Conservation (phyloP, 2,113 vertebrate species). For the Verasper variegatus region DNA sequence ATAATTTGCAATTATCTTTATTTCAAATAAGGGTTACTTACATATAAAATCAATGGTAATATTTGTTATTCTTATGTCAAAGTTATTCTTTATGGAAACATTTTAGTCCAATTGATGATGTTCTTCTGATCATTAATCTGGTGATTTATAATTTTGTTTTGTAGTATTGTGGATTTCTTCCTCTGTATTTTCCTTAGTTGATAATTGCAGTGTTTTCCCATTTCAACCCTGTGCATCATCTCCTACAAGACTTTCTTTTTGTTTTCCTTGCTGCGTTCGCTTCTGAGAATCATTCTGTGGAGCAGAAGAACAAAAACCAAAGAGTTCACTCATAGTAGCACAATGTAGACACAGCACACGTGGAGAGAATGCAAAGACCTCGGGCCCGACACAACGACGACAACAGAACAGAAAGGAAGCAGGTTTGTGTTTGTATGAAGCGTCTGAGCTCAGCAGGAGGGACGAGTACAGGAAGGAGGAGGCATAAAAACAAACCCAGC, state of each 20-base stretch:
- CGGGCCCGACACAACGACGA: not conserved
- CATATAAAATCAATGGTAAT: no score
- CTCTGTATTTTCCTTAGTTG: not conserved
- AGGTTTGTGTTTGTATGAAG: slow-evolving; percentile 26
- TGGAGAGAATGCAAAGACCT: slow-evolving; percentile 73
- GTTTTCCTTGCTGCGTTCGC: slow-evolving; percentile 45
- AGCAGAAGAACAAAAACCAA: slow-evolving; percentile 39
- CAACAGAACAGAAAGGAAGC: not conserved
- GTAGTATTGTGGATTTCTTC: not conserved
- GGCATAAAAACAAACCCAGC: slow-evolving; percentile 24
- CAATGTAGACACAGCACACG: slow-evolving; percentile 50
- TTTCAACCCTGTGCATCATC: slow-evolving; percentile 5
- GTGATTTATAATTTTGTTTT: no score
- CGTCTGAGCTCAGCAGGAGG: slow-evolving; percentile 27
- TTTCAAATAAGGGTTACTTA: no score
- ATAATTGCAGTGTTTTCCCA: not conserved
- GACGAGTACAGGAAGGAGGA: slow-evolving; percentile 23
- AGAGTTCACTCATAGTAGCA: slow-evolving; percentile 47
- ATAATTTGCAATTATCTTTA: no score
- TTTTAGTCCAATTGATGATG: not conserved
- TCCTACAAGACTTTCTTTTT: not conserved
- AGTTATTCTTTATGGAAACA: not conserved
- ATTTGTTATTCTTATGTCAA: no score
- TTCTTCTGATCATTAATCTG: not conserved
- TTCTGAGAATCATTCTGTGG: slow-evolving; percentile 43